A percentile compares a stretch with the other conserved stretches of the same genome.
Evolutionary conservation across 2,797 vertebrate species (phyloP).

Genomic region (Peromyscus nudipes): DNA sequence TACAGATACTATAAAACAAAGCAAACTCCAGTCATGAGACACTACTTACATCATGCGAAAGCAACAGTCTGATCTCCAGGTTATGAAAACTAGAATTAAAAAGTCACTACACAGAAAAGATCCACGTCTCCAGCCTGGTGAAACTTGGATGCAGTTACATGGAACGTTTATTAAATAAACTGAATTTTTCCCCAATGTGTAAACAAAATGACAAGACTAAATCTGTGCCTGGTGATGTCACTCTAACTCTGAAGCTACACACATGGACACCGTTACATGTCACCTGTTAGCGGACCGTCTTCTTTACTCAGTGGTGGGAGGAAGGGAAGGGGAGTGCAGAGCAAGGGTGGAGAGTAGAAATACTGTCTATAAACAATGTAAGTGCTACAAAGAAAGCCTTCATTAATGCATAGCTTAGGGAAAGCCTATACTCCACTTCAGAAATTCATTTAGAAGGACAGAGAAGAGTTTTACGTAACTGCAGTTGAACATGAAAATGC

Average conservation of each 20-base stretch:
- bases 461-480: conserved; percentile 84
- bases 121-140: conserved; percentile 90
- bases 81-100: conserved; percentile 92
- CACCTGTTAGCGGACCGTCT: conserved; percentile 86
- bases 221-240: conserved; percentile 90
- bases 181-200: conserved; percentile 87
- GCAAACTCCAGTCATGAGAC: conserved; percentile 93
- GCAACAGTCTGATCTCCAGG: conserved; percentile 93
- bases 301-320: conserved; percentile 77
- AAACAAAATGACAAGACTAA: conserved; percentile 92
- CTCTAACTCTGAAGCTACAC: conserved; percentile 91
- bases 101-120: conserved; percentile 91
- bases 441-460: conserved; percentile 89
- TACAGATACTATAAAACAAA: conserved; percentile 94
- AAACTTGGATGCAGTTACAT: conserved; percentile 91
- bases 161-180: conserved; percentile 91
- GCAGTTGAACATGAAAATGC: conserved; percentile 88
- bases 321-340: conserved; percentile 87
- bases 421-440: conserved; percentile 88
- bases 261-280: conserved; percentile 89
- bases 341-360: conserved; percentile 84
- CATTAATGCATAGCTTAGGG: conserved; percentile 89
- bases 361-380: conserved; percentile 84
- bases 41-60: conserved; percentile 93
- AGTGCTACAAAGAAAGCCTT: conserved; percentile 85